Conservation (phyloP, 2,888 invertebrate genomes). For the Plutella xylostella region DNA sequence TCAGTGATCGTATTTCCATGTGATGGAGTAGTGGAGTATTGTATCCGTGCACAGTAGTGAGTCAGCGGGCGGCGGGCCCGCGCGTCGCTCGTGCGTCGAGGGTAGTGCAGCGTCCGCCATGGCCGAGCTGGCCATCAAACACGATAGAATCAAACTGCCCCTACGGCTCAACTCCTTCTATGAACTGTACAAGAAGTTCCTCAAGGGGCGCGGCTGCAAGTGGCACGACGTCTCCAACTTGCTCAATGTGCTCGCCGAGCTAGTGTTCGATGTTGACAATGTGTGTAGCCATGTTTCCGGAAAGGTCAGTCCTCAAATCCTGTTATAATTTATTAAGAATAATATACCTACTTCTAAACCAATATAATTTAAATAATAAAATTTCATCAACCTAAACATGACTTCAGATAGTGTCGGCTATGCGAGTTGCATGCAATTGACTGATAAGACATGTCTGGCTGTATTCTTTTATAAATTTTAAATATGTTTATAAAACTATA, state of each 20-base stretch:
- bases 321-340: no score
- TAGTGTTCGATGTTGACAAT: conserved; percentile 59
- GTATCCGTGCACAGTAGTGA: conserved; percentile 36
- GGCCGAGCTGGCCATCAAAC: conserved; percentile 47
- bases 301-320: no score
- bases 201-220: conserved; percentile 61
- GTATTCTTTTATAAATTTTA: no score
- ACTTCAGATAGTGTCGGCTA: no score
- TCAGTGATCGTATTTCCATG: conserved; percentile 4
- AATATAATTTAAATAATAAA: no score
- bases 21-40: background rate
- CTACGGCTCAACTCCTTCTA: conserved; percentile 50
- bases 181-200: conserved; percentile 56
- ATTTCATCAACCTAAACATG: no score
- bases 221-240: conserved; percentile 63
- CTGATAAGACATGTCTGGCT: no score
- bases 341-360: no score
- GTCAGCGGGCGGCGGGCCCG: conserved; percentile 42
- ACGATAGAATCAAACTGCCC: conserved; percentile 36
- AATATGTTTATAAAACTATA: no score
- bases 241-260: conserved; percentile 50
- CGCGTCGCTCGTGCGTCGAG: conserved; percentile 36
- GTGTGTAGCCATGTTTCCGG: conserved; percentile 47
- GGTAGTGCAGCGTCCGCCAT: no score
- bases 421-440: no score